phyloP scores from a whole-genome alignment of 2,888 invertebrate genomes.

The Drosophila mimetica region DNA sequence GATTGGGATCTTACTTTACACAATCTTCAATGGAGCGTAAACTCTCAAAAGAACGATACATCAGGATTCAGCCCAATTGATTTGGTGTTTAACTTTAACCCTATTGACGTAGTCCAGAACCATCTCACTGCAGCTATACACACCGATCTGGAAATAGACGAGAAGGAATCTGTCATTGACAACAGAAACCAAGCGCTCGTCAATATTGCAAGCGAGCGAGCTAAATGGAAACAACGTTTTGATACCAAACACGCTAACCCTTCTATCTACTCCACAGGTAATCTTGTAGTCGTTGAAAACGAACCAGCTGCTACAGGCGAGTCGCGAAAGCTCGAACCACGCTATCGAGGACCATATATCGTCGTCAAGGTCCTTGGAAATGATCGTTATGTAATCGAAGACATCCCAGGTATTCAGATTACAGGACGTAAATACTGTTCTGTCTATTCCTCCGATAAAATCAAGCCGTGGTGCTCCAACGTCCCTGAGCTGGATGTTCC shows the following conservation, averaged over 20 bases:
- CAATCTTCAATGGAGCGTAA: too few species aligned
- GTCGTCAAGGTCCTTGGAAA: conserved; percentile 2
- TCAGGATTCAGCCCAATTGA: too few species aligned
- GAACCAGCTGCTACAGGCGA: background rate
- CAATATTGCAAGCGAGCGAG: background rate
- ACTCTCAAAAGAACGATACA: too few species aligned
- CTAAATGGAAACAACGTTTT: background rate
- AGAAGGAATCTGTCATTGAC: too few species aligned
- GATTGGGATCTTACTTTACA: too few species aligned
- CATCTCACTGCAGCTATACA: too few species aligned
- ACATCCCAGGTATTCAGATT: background rate
- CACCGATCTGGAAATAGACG: too few species aligned
- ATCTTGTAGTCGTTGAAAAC: background rate
- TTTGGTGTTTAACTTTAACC: too few species aligned
- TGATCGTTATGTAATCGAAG: background rate
- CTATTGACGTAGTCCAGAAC: too few species aligned
- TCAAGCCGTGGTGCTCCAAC: background rate
- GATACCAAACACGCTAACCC: background rate
- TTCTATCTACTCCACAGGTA: conserved; percentile 1
- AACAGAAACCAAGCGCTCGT: too few species aligned
- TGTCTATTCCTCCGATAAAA: background rate
- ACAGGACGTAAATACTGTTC: background rate
- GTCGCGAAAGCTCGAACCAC: background rate
- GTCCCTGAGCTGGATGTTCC: background rate
- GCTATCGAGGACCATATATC: background rate